A percentile compares a stretch with the other conserved stretches of the same genome.
Conservation (phyloP, 37 sponge, comb jelly and placozoan genomes). For the Sycon ciliatum region DNA sequence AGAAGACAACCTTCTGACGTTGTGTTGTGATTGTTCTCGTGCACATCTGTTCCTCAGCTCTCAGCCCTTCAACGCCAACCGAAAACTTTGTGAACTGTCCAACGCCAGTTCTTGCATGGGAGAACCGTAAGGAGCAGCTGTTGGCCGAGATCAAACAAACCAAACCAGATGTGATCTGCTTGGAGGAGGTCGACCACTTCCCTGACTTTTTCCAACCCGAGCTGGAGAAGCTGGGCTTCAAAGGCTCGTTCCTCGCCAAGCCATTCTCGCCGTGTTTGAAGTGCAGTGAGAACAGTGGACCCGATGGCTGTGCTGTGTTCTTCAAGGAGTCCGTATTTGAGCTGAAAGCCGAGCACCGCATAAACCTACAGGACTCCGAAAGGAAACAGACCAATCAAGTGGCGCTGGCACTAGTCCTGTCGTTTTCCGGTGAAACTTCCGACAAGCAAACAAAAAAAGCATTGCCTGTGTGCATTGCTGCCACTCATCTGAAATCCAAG, state of each 20-base stretch:
- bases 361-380: constrained; percentile 5
- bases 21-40: background rate
- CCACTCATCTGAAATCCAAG: constrained; percentile 63
- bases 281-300: constrained; percentile 43
- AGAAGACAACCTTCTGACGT: no score
- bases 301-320: constrained; percentile 72
- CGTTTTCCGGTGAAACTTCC: constrained; percentile 21
- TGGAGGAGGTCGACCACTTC: constrained; percentile 66
- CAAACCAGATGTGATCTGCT: constrained; percentile 50
- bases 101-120: constrained; percentile 30
- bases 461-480: constrained; percentile 49
- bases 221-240: constrained; percentile 33
- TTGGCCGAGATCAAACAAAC: constrained; percentile 39
- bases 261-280: constrained; percentile 42
- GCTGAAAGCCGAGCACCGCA: background rate
- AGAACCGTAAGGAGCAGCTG: constrained; percentile 19
- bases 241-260: constrained; percentile 42
- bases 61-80: constrained; percentile 16
- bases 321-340: constrained; percentile 25
- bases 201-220: constrained; percentile 48
- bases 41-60: constrained; percentile 17
- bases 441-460: background rate
- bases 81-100: constrained; percentile 23
- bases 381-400: background rate
- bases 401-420: background rate